Percentiles rank a stretch among this genome's conserved stretches.
Evolutionary conservation across 2,797 vertebrate genomes (phyloP).

Genomic region (Gadopsis bispinosus): DNA sequence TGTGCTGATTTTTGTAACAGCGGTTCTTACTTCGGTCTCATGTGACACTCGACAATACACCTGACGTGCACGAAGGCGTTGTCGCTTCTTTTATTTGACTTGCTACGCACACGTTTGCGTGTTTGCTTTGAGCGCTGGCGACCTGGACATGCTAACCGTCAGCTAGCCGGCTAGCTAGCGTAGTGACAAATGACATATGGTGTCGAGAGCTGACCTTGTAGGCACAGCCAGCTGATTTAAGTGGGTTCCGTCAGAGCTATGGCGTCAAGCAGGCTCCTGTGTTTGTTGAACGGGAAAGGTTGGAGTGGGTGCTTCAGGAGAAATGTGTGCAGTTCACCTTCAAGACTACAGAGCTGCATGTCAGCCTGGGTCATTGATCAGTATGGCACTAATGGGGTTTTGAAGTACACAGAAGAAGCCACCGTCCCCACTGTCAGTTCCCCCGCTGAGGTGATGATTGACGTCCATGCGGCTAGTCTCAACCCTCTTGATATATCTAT

Average conservation of each 20-base stretch:
- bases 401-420: constrained; percentile 86
- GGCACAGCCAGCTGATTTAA: not conserved
- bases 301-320: constrained; percentile 53
- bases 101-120: not conserved
- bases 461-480: constrained; percentile 90
- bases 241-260: constrained; percentile 41
- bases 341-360: constrained; percentile 81
- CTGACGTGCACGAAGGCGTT: not conserved
- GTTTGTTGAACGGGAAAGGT: constrained; percentile 37
- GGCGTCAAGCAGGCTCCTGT: constrained; percentile 56
- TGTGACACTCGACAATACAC: not conserved
- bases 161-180: constrained; percentile 28
- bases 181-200: constrained; percentile 7
- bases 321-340: constrained; percentile 74
- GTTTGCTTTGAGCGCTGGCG: not conserved
- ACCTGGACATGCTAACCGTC: constrained; percentile 40
- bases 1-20: not conserved
- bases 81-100: not conserved
- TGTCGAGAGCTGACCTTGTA: constrained; percentile 36
- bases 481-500: constrained; percentile 94
- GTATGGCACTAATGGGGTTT: constrained; percentile 89
- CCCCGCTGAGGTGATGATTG: constrained; percentile 90
- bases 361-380: constrained; percentile 92
- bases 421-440: constrained; percentile 82
- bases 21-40: not conserved